Evolutionary conservation across 2,797 vertebrate species (phyloP), one percentile per base, ranked within the genome.

Genomic region (Eurystomus glaucurus): DNA sequence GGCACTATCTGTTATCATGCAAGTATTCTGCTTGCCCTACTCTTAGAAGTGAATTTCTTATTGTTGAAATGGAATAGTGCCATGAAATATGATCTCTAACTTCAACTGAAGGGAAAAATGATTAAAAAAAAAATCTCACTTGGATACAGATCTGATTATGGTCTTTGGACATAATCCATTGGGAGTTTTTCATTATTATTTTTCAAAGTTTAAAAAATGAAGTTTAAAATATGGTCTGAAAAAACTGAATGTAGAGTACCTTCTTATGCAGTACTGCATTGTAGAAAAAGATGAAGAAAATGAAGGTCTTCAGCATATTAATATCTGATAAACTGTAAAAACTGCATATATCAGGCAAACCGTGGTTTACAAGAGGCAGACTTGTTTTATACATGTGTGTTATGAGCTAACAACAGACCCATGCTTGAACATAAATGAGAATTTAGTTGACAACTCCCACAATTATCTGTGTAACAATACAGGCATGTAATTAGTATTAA

Each of bases 401-500:
- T 65, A 62, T 50, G 46, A 62, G 41, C 61, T 78, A 85, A 71
- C 79, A 88, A 82, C 39, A 93, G 72, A 71, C 39, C 95, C 39
- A 26, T 31, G 35, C 85, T 94, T 86, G 48, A 96, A 85, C 75
- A 74, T 78, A 91, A 97, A 86, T 75, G 66, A 82, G 81, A 89
- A 78, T 65, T 96, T 88, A 97, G 96, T 78, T 93, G 91, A 93
- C 88, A 96, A 91, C 55, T 72, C 85, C 69, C 94, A 70, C 50
- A 95, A 94, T 96, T 93, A 92, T 84, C 85, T 95, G 74, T 76
- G 82, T 62, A 88, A 93, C 80, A 94, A 95, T 94, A 91, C 79
- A 91, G 52, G 93, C 86, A 90, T 29, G 1, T 94, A 97, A 97
- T 96, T 97, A 96, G 74, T 88, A 95, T 76, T 94, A 95, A 84